Percentiles rank a stretch among this genome's conserved stretches.
phyloP scores from a whole-genome alignment of 2,888 invertebrate species.

The Apamea anceps region DNA sequence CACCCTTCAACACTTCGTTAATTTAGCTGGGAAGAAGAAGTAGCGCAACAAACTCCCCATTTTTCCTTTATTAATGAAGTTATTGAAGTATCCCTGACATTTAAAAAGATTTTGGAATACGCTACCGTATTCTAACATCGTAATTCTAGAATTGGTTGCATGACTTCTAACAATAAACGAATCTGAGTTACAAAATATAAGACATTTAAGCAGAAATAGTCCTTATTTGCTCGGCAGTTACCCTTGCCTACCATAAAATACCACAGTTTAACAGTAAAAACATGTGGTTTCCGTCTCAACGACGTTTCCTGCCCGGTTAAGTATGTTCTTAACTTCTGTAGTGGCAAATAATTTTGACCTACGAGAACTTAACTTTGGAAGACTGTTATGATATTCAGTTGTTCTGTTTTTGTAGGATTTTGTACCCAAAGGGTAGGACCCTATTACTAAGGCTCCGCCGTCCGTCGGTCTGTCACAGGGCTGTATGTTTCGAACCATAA shows the following conservation, averaged over 20 bases:
- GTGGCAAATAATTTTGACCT: slow-evolving; percentile 40
- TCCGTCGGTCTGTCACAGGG: background rate
- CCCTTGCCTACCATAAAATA: slow-evolving; percentile 29
- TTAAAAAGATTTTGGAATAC: background rate
- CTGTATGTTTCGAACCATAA: background rate
- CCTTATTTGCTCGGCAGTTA: slow-evolving; percentile 27
- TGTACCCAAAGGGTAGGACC: background rate
- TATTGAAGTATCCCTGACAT: background rate
- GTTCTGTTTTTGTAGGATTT: background rate
- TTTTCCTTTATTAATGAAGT: background rate
- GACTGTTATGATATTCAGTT: slow-evolving; percentile 12
- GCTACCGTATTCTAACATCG: background rate
- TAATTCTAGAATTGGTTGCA: slow-evolving; percentile 4
- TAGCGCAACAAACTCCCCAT: background rate
- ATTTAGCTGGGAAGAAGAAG: background rate
- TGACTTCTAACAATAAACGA: slow-evolving; percentile 17
- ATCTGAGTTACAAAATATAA: slow-evolving; percentile 9
- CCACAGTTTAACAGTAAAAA: slow-evolving; percentile 39
- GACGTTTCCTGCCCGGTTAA: slow-evolving; percentile 29
- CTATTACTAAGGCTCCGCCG: background rate
- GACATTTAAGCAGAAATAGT: slow-evolving; percentile 11
- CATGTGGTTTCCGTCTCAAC: slow-evolving; percentile 43
- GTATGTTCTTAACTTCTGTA: slow-evolving; percentile 27
- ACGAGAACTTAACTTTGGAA: slow-evolving; percentile 10
- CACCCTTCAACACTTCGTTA: background rate